Base-by-base conservation (phyloP, 2,888 invertebrate species). In the Dryobota labecula region DNA sequence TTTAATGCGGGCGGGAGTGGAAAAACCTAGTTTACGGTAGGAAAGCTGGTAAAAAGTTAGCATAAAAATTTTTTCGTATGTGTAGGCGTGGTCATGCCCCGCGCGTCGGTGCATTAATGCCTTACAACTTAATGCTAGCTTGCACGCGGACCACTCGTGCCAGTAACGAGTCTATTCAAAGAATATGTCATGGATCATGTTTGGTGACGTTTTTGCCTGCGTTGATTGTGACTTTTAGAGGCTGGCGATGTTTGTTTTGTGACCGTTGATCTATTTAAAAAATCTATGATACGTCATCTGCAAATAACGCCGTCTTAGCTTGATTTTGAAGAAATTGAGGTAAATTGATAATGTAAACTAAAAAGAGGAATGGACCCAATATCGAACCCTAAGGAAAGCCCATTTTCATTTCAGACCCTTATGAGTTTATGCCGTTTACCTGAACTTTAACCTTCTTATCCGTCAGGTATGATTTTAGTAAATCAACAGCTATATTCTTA, bases 21-120 rank as follows among this genome's bases (percentile, higher is more conserved):
- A 84, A 88, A 86, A 86, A 83, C 78, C 73, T 81, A 76, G 68
- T 79, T 75, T 75, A 78, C 49, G 73, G 51, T 66, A 69, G 75
- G 73, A 80, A 84, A 83, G 72, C 76, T 73, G 73, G 72, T 68
- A 80, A 86, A 87, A 86, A 85, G 82, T 86, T 84, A 61, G 80
- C 75, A 84, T 87, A 88, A 87, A 89, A 89, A 89, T 87, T 90
- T 89, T 84, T 80, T 87, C 84, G 82, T 87, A 88, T 87, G 87
- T 79, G 85, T 80, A 89, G 86, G 90, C 90, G 84, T 88, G 91
- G 91, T 88, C 91, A 92, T 91, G 91, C 89, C 80, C 79, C 76
- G 87, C 92, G 91, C 92, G 91, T 86, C 86, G 90, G 88, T 92
- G 94, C 94, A 94, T 94, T 94, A 94, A 95, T 94, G 92, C 91